These are phyloP conservation scores for Drosophila grimshawi DNA, from an alignment of 1,140 invertebrate species.

Conservation along the genomic window DNA sequence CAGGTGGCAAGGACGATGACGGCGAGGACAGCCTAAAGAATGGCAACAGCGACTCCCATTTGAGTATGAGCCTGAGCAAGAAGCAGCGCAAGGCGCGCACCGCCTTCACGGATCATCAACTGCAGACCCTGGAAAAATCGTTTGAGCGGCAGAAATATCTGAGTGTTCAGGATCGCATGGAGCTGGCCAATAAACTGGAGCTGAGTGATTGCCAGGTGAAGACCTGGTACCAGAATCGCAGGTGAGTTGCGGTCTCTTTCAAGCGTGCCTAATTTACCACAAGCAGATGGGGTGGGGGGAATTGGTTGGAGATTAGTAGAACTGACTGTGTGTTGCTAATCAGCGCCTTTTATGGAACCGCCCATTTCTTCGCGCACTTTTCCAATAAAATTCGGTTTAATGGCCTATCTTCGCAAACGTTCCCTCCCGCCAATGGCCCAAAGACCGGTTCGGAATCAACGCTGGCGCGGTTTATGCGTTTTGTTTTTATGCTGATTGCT, in stretches of 20 bases:
- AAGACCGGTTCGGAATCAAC: slow-evolving; percentile 42
- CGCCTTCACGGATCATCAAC: slow-evolving; percentile 99
- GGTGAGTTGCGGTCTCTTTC: slow-evolving; percentile 86
- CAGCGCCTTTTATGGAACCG: slow-evolving; percentile 74
- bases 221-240: slow-evolving; percentile 99
- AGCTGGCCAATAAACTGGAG: slow-evolving; percentile 97
- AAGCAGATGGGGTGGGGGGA: neutral
- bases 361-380: slow-evolving; percentile 79
- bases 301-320: slow-evolving; percentile 1
- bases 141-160: slow-evolving; percentile 99
- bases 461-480: slow-evolving; percentile 49
- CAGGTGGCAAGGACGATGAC: slow-evolving; percentile 84
- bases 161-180: slow-evolving; percentile 99
- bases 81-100: slow-evolving; percentile 99
- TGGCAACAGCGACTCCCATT: slow-evolving; percentile 68
- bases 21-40: slow-evolving; percentile 78
- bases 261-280: slow-evolving; percentile 75
- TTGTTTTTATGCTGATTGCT: slow-evolving; percentile 81
- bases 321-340: slow-evolving; percentile 46
- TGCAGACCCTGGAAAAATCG: slow-evolving; percentile 98
- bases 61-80: slow-evolving; percentile 89
- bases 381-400: slow-evolving; percentile 75
- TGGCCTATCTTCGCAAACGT: slow-evolving; percentile 14
- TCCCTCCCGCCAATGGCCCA: neutral
- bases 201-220: slow-evolving; percentile 99